Evolutionary conservation across 2,888 invertebrate species (phyloP), one percentile per base, ranked within the genome.

Genomic region (Stramonita haemastoma): DNA sequence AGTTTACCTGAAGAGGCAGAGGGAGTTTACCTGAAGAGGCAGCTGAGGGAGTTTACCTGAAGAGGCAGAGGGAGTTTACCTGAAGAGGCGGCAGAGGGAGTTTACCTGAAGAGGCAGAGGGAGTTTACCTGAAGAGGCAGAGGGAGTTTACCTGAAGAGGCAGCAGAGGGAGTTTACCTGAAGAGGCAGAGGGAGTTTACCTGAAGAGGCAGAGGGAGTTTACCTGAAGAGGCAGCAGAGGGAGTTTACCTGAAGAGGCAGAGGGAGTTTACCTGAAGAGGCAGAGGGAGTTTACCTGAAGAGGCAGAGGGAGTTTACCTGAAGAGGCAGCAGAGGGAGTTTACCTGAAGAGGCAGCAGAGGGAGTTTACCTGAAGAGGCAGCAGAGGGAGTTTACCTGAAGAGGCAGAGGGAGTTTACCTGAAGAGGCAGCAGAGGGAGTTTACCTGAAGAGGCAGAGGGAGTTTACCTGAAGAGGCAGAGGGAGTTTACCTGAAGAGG

Each of bases 111-210:
- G 96, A 86, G 97, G n/a, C n/a, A n/a, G n/a, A n/a, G n/a, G n/a
- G n/a, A n/a, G n/a, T n/a, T n/a, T 93, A 97, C 97, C 96, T 96
- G 96, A 97, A 98, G 56, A 98, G 96, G 91, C 97, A 97, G 22
- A 98, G 97, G 60, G 97, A 97, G 96, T 98, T 97, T n/a, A n/a
- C n/a, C n/a, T n/a, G n/a, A n/a, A n/a, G 93, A 97, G 97, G 15
- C 97, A 97, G 93, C 97, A n/a, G n/a, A n/a, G n/a, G n/a, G n/a
- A 97, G 96, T 98, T 98, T 91, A 98, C 97, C 34, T 98, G 97
- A 89, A 98, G 96, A 86, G 97, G n/a, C n/a, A n/a, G n/a, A n/a
- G n/a, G n/a, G n/a, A n/a, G n/a, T n/a, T n/a, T 93, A 97, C 97
- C 96, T 96, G 96, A 97, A 98, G 56, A 98, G 96, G 91, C 97